Base-by-base conservation (phyloP, 2,113 vertebrate species). In the Datnioides undecimradiatus region DNA sequence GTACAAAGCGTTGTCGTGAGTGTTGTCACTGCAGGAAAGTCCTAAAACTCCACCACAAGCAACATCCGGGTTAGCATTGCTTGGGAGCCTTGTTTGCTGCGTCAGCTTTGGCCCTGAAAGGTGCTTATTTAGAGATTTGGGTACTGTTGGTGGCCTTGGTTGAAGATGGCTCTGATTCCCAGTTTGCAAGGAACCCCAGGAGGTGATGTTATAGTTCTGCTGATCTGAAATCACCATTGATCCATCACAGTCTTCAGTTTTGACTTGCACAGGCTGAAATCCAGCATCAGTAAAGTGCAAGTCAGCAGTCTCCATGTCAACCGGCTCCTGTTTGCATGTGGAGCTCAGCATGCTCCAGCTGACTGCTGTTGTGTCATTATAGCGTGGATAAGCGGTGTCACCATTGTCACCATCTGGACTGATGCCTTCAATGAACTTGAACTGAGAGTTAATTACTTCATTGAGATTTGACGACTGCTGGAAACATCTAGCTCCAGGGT, bases 81-180 rank as follows among this genome's bases (percentile, higher is more conserved):
- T 84, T 0, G 90, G 80, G 36, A 89, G 93, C 60, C 91, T 83
- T 31, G 94, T 86, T 45, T 94, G 95, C 85, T 95, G 95, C 13
- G 85, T 6, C 0, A 93, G 75, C 67, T 92, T 95, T 16, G 94
- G 52, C 45, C 74, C 80, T 3, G 94, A 93, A 8, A 87, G 94
- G 41, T 92, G 82, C 71, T 95, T 90, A 82, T 69, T 88, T 0
- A 84, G 73, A 0, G 93, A 86, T 76, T 77, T 96, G 0, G 95
- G 91, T 72, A 96, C 95, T 0, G 92, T 69, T 0, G 96, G 96
- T 6, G 96, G 96, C 63, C 87, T 95, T 48, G 96, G 97, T 57
- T 96, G 96, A 31, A 96, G 63, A 19, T 91, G 72, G 46, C 88
- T 59, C 0, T 91, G 90, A 0, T 82, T 81, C 74, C 94, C 95